These are phyloP conservation scores for Sminthopsis crassicaudata DNA, from an alignment of 2,113 vertebrate genomes.

Conservation along the genomic window DNA sequence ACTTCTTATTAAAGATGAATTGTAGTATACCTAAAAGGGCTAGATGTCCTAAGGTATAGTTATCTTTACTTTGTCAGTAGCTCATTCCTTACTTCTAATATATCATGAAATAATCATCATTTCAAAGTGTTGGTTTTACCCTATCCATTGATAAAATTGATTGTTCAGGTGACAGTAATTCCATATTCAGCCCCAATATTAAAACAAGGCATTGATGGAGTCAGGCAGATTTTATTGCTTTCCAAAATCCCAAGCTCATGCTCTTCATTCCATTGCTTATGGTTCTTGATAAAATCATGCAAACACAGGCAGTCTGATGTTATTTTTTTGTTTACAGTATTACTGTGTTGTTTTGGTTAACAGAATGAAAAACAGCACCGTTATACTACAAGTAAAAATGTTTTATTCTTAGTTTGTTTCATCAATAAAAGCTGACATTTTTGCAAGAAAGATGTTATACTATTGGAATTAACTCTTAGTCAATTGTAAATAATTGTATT, in stretches of 20 bases:
- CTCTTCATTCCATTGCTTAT: slow-evolving; percentile 70
- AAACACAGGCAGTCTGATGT: slow-evolving; percentile 85
- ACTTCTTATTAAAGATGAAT: slow-evolving; percentile 12
- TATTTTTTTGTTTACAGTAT: slow-evolving; percentile 88
- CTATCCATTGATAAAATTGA: slow-evolving; percentile 8
- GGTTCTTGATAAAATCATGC: slow-evolving; percentile 84
- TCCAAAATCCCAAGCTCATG: slow-evolving; percentile 64
- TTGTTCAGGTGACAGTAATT: slow-evolving; percentile 41
- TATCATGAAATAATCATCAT: slow-evolving; percentile 19
- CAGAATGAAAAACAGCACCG: slow-evolving; percentile 87
- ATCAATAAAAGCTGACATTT: slow-evolving; percentile 89
- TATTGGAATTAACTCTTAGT: slow-evolving; percentile 90
- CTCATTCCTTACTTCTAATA: slow-evolving; percentile 24
- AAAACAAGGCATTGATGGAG: background rate
- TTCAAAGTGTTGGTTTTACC: slow-evolving; percentile 42
- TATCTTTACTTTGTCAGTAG: background rate
- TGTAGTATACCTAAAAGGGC: background rate
- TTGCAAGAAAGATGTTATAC: slow-evolving; percentile 88
- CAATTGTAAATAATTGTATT: slow-evolving; percentile 92
- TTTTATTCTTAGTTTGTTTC: slow-evolving; percentile 90
- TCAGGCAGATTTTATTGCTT: slow-evolving; percentile 54
- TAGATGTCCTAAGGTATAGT: slow-evolving; percentile 4
- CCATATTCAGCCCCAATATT: slow-evolving; percentile 40
- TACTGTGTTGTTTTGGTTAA: slow-evolving; percentile 86
- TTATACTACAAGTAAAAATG: slow-evolving; percentile 85